phyloP scores from a whole-genome alignment of 1,140 invertebrate species.

The Ceratina japonica region DNA sequence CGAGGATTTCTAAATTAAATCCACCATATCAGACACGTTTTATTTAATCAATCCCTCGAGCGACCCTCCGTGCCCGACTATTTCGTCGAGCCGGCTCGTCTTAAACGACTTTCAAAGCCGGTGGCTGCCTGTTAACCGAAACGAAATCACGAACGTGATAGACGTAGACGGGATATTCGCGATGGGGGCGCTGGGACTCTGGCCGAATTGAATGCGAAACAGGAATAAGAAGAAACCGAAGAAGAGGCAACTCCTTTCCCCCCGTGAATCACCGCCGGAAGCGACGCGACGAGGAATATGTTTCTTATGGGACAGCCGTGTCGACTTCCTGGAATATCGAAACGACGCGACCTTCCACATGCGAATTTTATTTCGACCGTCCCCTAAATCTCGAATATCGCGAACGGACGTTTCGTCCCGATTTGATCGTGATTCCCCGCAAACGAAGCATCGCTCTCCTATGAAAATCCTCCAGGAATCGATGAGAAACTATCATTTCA shows the following conservation, averaged over 20 bases:
- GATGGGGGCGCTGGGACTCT: slow-evolving; percentile 24
- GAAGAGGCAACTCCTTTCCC: slow-evolving; percentile 31
- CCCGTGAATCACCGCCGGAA: slow-evolving; percentile 12
- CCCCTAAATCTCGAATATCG: background rate
- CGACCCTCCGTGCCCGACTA: slow-evolving; percentile 38
- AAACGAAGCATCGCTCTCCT: background rate
- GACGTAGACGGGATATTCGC: slow-evolving; percentile 56
- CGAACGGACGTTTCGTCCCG: background rate
- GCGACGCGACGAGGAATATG: slow-evolving; percentile 25
- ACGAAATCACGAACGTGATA: slow-evolving; percentile 62
- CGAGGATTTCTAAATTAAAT: slow-evolving; percentile 74
- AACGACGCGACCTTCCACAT: background rate
- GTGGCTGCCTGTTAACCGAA: slow-evolving; percentile 57
- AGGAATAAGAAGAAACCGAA: slow-evolving; percentile 14
- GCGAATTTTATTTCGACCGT: background rate
- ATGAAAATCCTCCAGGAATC: background rate
- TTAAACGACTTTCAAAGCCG: slow-evolving; percentile 71
- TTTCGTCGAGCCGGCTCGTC: slow-evolving; percentile 44
- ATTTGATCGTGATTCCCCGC: background rate
- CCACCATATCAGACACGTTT: slow-evolving; percentile 76
- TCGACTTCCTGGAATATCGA: slow-evolving; percentile 2
- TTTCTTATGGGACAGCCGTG: slow-evolving; percentile 3
- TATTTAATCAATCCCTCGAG: slow-evolving; percentile 73
- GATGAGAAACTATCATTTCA: background rate
- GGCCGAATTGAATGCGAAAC: slow-evolving; percentile 43